phyloP scores from a whole-genome alignment of 2,888 invertebrate species.

The Pimpla rufipes region DNA sequence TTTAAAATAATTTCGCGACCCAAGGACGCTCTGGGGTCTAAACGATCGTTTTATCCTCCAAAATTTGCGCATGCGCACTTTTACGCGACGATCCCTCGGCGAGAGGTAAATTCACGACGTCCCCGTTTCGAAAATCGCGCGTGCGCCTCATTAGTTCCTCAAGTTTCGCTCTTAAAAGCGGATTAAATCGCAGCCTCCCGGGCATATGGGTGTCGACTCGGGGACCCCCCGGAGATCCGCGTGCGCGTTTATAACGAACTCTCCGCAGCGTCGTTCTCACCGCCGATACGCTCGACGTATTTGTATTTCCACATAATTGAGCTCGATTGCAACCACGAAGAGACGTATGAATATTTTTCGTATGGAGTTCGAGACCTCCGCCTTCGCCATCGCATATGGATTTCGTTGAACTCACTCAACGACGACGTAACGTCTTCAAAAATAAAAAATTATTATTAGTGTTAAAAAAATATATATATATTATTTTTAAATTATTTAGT shows the following conservation, averaged over 20 bases:
- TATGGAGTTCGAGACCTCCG: conserved; percentile 45
- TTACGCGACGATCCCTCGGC: conserved; percentile 28
- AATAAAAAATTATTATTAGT: conserved; percentile 7
- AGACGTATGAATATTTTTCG: too few relatives aligned
- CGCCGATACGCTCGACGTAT: conserved; percentile 63
- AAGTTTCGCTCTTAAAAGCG: conserved; percentile 77
- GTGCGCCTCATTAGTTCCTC: conserved; percentile 81
- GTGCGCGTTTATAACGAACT: conserved; percentile 81
- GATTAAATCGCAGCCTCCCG: conserved; percentile 80
- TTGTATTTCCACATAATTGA: too few relatives aligned
- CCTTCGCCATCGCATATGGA: conserved; percentile 5
- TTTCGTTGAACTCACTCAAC: conserved; percentile 21
- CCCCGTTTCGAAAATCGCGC: conserved; percentile 71
- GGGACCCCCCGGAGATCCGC: conserved; percentile 73
- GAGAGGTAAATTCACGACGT: conserved; percentile 76
- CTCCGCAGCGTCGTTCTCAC: conserved; percentile 76
- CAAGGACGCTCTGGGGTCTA: neutral
- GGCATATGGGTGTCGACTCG: conserved; percentile 80
- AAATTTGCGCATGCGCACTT: neutral
- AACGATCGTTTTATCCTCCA: conserved; percentile 13
- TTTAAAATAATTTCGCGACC: too few relatives aligned
- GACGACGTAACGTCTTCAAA: conserved; percentile 35
- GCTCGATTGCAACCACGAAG: neutral
- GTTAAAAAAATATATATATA: too few relatives aligned
- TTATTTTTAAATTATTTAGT: too few relatives aligned